Conservation (phyloP, 2,797 vertebrate species). For the Rallus crepitans region DNA sequence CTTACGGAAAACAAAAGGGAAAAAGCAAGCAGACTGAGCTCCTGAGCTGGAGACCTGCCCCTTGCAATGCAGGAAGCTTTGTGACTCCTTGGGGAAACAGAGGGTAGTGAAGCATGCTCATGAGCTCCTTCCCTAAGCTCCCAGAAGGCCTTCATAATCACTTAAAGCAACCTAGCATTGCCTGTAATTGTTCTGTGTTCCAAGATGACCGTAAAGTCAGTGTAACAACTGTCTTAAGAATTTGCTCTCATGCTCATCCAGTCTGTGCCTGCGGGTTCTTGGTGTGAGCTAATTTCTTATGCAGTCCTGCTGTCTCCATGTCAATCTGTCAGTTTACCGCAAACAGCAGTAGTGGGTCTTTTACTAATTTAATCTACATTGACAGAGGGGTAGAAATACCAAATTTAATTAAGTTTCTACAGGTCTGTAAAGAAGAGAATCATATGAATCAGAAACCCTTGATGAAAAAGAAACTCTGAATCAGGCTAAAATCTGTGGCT, state of each 20-base stretch:
- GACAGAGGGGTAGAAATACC: not conserved
- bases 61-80: not conserved
- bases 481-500: not conserved
- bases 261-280: not conserved
- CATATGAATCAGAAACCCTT: not conserved
- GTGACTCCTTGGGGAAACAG: not conserved
- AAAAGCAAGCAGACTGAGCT: not conserved
- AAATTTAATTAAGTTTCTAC: not conserved
- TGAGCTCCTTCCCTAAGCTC: not conserved
- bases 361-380: not conserved
- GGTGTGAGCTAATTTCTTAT: not conserved
- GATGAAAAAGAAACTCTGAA: not conserved
- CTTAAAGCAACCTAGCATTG: not conserved
- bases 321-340: not conserved
- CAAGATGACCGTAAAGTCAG: not conserved
- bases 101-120: not conserved
- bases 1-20: accelerated
- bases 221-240: not conserved
- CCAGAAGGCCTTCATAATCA: not conserved
- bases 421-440: not conserved
- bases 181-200: not conserved
- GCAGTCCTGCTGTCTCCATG: not conserved
- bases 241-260: not conserved
- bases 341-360: not conserved
- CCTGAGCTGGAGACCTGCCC: not conserved